Percentiles rank a stretch among this genome's conserved stretches.
Evolutionary conservation across 2,888 invertebrate genomes (phyloP).

Genomic region (Geotrupes spiniger): DNA sequence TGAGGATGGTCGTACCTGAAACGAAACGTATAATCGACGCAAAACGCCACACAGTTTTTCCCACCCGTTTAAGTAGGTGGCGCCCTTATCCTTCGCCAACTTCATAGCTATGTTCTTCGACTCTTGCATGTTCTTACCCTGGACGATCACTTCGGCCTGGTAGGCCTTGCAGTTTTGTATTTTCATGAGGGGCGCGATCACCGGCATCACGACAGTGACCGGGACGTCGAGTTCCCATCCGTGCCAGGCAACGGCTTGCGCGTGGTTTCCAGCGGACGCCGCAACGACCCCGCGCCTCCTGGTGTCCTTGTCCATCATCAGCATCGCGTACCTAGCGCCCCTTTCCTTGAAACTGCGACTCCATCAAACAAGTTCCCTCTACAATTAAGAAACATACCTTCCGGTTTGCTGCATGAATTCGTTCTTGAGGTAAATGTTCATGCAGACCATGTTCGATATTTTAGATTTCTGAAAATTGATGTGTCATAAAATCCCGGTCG

Average conservation of each 20-base stretch:
- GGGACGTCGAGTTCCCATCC: constrained; percentile 60
- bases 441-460: constrained; percentile 71
- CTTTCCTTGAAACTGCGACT: constrained; percentile 86
- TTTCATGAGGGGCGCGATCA: constrained; percentile 93
- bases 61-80: constrained; percentile 88
- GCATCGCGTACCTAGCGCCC: constrained; percentile 85
- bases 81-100: constrained; percentile 65
- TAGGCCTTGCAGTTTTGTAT: constrained; percentile 82
- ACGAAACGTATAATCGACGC: constrained; percentile 4
- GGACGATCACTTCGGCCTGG: constrained; percentile 80
- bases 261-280: constrained; percentile 93
- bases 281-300: constrained; percentile 79
- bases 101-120: constrained; percentile 77
- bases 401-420: constrained; percentile 93
- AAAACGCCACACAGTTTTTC: too few species aligned
- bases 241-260: constrained; percentile 74
- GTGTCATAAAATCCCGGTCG: neutral
- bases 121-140: constrained; percentile 80
- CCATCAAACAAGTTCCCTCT: too few species aligned
- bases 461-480: constrained; percentile 12
- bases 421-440: constrained; percentile 90
- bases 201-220: constrained; percentile 90
- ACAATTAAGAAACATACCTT: constrained; percentile 18
- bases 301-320: constrained; percentile 70
- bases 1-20: constrained; percentile 77